Evolutionary conservation across 2,888 invertebrate species (phyloP).

Genomic region (Coelopa pilipes): DNA sequence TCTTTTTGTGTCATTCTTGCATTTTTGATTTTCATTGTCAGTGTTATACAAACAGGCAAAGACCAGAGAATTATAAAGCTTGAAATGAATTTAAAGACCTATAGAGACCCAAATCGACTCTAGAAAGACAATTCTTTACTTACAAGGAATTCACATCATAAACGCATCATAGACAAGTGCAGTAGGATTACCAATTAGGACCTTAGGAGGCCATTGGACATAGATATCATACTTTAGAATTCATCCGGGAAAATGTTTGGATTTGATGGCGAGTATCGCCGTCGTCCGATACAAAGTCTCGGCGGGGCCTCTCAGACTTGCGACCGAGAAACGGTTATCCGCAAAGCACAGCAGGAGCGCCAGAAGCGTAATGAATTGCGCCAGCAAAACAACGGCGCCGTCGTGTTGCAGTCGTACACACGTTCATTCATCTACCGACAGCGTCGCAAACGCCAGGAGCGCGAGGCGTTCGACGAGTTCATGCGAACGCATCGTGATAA

Average conservation of each 20-base stretch:
- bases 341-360: conserved; percentile 85
- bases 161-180: background rate
- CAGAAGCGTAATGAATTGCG: conserved; percentile 87
- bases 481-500: conserved; percentile 67
- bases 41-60: conserved; percentile 23
- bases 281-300: conserved; percentile 88
- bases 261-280: conserved; percentile 91
- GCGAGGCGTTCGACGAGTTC: conserved; percentile 77
- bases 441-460: conserved; percentile 73
- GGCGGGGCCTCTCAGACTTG: conserved; percentile 84
- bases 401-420: conserved; percentile 84
- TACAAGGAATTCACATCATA: background rate
- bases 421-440: conserved; percentile 80
- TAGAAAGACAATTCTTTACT: background rate
- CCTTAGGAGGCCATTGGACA: too few species aligned
- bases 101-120: background rate
- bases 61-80: background rate
- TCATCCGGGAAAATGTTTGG: conserved; percentile 70
- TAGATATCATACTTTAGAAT: too few species aligned
- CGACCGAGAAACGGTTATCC: conserved; percentile 74
- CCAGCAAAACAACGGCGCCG: conserved; percentile 78
- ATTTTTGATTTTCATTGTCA: conserved; percentile 21
- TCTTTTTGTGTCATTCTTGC: conserved; percentile 22
- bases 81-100: background rate
- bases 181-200: background rate